A percentile compares a stretch with the other conserved stretches of the same genome.
Conservation (phyloP, 35 echinoderm and acorn worm genomes). For the Holothuria glaberrima region DNA sequence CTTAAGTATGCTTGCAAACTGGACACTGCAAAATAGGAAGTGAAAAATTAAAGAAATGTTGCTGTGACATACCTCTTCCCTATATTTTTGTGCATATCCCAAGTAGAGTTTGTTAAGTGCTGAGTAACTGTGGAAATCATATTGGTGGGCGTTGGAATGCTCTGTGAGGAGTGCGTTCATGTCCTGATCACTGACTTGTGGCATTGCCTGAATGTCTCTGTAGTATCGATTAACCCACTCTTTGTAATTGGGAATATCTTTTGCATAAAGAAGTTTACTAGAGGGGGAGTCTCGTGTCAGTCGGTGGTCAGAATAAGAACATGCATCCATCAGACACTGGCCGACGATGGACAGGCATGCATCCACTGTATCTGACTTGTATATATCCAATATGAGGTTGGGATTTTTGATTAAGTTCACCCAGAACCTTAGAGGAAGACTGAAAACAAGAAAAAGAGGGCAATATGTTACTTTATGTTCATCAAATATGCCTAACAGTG, state of each 20-base stretch:
- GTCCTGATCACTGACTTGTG: constrained; percentile 93
- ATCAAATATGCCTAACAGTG: neutral
- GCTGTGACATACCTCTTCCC: constrained; percentile 6
- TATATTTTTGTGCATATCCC: constrained; percentile 85
- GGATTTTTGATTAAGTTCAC: constrained; percentile 99
- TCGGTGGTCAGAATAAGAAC: constrained; percentile 84
- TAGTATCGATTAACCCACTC: constrained; percentile 87
- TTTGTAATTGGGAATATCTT: constrained; percentile 96
- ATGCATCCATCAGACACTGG: constrained; percentile 95
- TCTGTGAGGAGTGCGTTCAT: constrained; percentile 89
- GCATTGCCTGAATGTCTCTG: constrained; percentile 75
- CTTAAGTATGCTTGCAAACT: no score
- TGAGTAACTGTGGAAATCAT: constrained; percentile 85
- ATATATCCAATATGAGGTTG: constrained; percentile 92
- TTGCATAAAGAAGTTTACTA: constrained; percentile 98
- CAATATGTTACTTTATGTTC: neutral
- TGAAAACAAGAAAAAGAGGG: constrained; percentile 48
- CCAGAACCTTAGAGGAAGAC: constrained; percentile 97
- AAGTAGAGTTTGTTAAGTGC: constrained; percentile 96
- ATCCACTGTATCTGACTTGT: constrained; percentile 97
- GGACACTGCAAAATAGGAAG: neutral
- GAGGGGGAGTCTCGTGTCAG: constrained; percentile 93
- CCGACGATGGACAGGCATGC: constrained; percentile 94
- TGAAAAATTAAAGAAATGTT: neutral
- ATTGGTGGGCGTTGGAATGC: constrained; percentile 88